Conservation (phyloP, 2,888 invertebrate genomes). For the Anthrax anthrax region DNA sequence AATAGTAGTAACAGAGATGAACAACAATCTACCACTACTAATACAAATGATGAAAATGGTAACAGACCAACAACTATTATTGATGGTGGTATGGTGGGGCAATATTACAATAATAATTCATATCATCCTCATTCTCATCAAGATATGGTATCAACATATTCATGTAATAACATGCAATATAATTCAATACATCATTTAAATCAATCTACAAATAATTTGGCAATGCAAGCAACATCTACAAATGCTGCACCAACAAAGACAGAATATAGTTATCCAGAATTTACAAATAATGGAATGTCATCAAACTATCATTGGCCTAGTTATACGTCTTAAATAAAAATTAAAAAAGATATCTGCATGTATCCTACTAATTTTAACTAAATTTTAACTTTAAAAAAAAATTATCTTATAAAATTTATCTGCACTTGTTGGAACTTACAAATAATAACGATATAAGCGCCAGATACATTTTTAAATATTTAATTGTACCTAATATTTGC, state of each 20-base stretch:
- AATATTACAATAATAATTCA: too few species aligned
- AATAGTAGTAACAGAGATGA: too few species aligned
- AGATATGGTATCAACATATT: slow-evolving; percentile 9
- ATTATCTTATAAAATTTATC: background rate
- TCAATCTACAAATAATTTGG: slow-evolving; percentile 6
- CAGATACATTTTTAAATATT: too few species aligned
- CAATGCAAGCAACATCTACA: slow-evolving; percentile 10
- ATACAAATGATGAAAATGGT: too few species aligned
- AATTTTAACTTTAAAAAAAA: too few species aligned
- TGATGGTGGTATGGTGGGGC: too few species aligned
- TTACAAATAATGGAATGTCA: slow-evolving; percentile 11
- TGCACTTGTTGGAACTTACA: background rate
- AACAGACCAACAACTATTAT: too few species aligned
- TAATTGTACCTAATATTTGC: slow-evolving; percentile 4
- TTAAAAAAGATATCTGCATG: too few species aligned
- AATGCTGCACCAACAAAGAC: slow-evolving; percentile 18
- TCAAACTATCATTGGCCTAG: slow-evolving; percentile 6
- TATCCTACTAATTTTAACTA: too few species aligned
- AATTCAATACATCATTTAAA: background rate
- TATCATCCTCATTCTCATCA: background rate
- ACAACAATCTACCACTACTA: too few species aligned
- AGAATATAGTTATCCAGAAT: slow-evolving; percentile 14
- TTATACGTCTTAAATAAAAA: slow-evolving; percentile 8
- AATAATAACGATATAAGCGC: too few species aligned
- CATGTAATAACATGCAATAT: background rate